Evolutionary conservation across 2,113 vertebrate species (phyloP), one percentile per base, ranked within the genome.

Genomic region (Balaeniceps rex): DNA sequence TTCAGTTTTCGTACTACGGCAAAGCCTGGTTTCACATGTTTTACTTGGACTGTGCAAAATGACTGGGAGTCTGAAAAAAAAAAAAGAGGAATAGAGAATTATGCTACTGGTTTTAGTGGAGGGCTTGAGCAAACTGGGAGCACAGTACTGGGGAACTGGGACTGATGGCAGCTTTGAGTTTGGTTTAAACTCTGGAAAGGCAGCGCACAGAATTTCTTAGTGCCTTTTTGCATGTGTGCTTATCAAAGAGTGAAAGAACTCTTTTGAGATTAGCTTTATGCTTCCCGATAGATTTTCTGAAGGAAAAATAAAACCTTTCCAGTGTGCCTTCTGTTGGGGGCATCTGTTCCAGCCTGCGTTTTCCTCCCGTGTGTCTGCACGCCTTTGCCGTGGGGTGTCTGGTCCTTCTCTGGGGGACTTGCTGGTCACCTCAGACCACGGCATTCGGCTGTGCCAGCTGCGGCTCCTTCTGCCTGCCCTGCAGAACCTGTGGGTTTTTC

Each of bases 341-440:
- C 12, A 65, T 57, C 33, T 55, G 7, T 75, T 84, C 57, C 58
- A 54, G 70, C 40, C 44, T 49, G 29, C 0, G 2, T 24, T 66
- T 57, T 80, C 19, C 15, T 38, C 42, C 25, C 1, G 0, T 6
- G 12, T 17, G 14, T 12, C 44, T 29, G 46, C 29, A 31, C 7
- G 1, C 11, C 36, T 38, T 13, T 78, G 60, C 44, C 14, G 2
- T 0, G 7, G 34, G 2, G 1, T 18, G 26, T 11, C 75, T n/a
- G 25, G 14, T 58, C 54, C 36, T 68, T 84, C 51, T 31, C 49
- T 10, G 23, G 24, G 46, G 49, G 14, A 42, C 47, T 23, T 44
- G 44, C 52, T 36, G 74, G 40, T 42, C 69, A 36, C 72, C 66
- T 47, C 52, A 19, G 12, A 33, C 29, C 17, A 7, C 19, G 4